Conservation (phyloP, 1,140 invertebrate genomes). For the Bemisia tabaci region DNA sequence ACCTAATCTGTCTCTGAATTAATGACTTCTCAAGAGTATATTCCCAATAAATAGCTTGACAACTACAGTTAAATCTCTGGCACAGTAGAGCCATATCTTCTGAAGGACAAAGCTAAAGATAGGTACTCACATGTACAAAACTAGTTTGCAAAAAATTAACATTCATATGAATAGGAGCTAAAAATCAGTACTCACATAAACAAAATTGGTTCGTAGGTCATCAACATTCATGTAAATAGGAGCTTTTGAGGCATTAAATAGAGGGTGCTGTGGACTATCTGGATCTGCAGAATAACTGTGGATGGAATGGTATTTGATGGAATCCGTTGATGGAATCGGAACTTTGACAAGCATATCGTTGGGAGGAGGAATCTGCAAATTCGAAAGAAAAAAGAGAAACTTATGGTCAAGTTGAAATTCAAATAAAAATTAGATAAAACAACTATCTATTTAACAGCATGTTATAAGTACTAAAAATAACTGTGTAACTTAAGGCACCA, state of each 20-base stretch:
- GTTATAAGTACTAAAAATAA: no score
- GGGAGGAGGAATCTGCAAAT: slow-evolving; percentile 44
- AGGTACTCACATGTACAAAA: background rate
- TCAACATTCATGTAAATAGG: slow-evolving; percentile 64
- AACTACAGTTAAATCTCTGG: no score
- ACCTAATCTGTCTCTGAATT: no score
- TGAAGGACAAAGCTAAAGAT: no score
- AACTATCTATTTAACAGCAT: no score
- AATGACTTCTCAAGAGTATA: no score
- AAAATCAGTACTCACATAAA: slow-evolving; percentile 69
- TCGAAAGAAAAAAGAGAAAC: slow-evolving; percentile 11
- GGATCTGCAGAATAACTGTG: slow-evolving; percentile 39
- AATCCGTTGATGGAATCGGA: slow-evolving; percentile 49
- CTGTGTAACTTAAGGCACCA: no score
- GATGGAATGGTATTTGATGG: slow-evolving; percentile 53
- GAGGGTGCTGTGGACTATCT: slow-evolving; percentile 34
- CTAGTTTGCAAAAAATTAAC: background rate
- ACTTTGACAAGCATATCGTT: slow-evolving; percentile 49
- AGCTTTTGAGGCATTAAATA: slow-evolving; percentile 46
- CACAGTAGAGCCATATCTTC: no score
- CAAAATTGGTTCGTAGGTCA: slow-evolving; percentile 67
- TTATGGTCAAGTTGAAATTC: no score
- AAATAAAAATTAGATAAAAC: no score
- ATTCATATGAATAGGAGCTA: slow-evolving; percentile 6
- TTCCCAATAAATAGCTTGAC: no score